Evolutionary conservation across 2,113 vertebrate species (phyloP).

Genomic region (Tonatia bakeri): DNA sequence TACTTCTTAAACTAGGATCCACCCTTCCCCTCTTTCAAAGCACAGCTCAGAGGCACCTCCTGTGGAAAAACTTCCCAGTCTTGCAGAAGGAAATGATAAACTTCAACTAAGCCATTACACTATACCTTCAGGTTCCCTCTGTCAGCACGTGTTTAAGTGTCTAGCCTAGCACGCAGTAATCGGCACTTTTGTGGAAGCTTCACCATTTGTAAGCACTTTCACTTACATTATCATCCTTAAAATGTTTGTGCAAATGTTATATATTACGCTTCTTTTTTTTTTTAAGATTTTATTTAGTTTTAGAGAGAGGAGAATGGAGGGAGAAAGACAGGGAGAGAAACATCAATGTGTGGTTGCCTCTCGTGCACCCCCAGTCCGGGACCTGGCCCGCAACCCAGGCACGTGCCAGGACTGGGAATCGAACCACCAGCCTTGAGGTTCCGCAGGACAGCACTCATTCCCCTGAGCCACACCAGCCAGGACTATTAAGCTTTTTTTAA

Average conservation of each 20-base stretch:
- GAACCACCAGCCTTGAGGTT: too few species aligned
- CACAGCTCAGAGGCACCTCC: slow-evolving; percentile 42
- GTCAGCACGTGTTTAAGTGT: not conserved
- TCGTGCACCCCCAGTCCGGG: too few species aligned
- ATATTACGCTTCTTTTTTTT: not conserved
- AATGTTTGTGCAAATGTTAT: slow-evolving; percentile 18
- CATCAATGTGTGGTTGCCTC: too few species aligned
- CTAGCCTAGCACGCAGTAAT: not conserved
- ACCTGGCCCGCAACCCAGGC: too few species aligned
- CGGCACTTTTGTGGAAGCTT: not conserved
- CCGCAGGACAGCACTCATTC: too few species aligned
- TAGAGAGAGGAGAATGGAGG: too few species aligned
- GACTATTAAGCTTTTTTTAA: not conserved
- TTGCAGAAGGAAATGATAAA: slow-evolving; percentile 59
- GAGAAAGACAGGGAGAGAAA: too few species aligned
- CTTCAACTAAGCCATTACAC: slow-evolving; percentile 9
- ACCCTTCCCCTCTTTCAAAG: slow-evolving; percentile 69
- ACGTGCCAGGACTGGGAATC: too few species aligned
- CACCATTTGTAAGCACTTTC: slow-evolving; percentile 16
- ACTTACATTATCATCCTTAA: slow-evolving; percentile 18
- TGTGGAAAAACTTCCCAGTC: slow-evolving; percentile 57
- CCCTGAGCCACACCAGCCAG: too few species aligned
- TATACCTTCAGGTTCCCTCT: slow-evolving; percentile 2
- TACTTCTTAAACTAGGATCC: slow-evolving; percentile 58
- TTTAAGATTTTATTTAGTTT: not conserved